phyloP scores from a whole-genome alignment of 1,140 invertebrate species.

The Aporrectodea caliginosa region DNA sequence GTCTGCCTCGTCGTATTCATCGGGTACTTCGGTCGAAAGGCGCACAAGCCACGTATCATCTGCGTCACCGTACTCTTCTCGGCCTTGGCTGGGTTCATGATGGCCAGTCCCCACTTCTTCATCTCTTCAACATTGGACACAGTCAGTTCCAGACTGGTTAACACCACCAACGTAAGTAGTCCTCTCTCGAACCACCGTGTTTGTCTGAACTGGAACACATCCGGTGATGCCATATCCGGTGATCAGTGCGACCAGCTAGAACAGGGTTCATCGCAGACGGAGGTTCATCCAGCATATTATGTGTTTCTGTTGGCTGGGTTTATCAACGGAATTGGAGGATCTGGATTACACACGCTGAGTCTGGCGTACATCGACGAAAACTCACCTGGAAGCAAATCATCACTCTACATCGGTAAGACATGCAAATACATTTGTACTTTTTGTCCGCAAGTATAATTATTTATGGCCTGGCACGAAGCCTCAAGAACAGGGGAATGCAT shows the following conservation, averaged over 20 bases:
- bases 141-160: not conserved
- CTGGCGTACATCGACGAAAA: constrained; percentile 38
- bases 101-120: constrained; percentile 43
- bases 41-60: constrained; percentile 44
- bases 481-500: too few relatives aligned
- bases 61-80: constrained; percentile 39
- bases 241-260: constrained; percentile 8
- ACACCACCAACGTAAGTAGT: not conserved
- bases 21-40: constrained; percentile 39
- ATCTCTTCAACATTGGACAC: constrained; percentile 11
- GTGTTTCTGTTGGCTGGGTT: constrained; percentile 17
- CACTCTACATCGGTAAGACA: constrained; percentile 36
- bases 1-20: constrained; percentile 40
- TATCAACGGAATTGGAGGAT: constrained; percentile 22
- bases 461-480: too few relatives aligned
- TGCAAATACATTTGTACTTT: too few relatives aligned
- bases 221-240: not conserved
- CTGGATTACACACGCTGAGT: constrained; percentile 28
- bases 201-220: not conserved
- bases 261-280: not conserved
- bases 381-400: constrained; percentile 29
- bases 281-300: constrained; percentile 19
- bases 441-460: too few relatives aligned
- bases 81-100: constrained; percentile 43
- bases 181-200: not conserved